A percentile compares a stretch with the other conserved stretches of the same genome.
Evolutionary conservation across 2,888 invertebrate genomes (phyloP).

Genomic region (Adelphocoris suturalis): DNA sequence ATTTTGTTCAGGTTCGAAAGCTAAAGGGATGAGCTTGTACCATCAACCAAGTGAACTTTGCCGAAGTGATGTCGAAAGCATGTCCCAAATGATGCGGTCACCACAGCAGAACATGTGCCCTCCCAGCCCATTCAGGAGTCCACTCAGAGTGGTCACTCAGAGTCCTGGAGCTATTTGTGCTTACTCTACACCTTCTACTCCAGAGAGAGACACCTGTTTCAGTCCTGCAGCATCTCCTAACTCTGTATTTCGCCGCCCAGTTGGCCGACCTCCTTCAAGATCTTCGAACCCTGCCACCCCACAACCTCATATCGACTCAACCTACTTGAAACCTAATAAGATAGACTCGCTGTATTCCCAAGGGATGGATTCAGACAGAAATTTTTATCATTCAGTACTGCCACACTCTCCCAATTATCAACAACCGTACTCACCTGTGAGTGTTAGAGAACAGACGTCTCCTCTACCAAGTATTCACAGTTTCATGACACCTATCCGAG

Average conservation of each 20-base stretch:
- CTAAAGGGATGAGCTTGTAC: background rate
- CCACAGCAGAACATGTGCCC: conserved; percentile 12
- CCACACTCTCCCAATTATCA: background rate
- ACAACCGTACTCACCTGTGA: conserved; percentile 19
- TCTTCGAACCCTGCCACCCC: conserved; percentile 80
- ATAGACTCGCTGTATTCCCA: background rate
- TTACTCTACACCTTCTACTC: conserved; percentile 40
- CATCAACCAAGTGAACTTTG: background rate
- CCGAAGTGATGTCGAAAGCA: conserved; percentile 23
- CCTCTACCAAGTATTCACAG: background rate
- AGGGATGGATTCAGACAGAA: background rate
- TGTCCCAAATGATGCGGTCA: background rate
- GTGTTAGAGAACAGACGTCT: background rate
- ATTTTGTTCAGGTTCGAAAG: background rate
- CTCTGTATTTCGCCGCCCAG: conserved; percentile 82
- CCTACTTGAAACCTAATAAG: conserved; percentile 82
- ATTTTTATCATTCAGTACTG: background rate
- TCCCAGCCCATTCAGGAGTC: conserved; percentile 60
- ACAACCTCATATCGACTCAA: conserved; percentile 80
- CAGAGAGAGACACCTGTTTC: conserved; percentile 20
- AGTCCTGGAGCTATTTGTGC: conserved; percentile 33
- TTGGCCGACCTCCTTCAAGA: conserved; percentile 83
- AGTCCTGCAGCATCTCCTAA: conserved; percentile 64
- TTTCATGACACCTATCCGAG: background rate
- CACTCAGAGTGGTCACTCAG: conserved; percentile 51